phyloP scores from a whole-genome alignment of 2,888 invertebrate species.

The Ecdyonurus torrentis region DNA sequence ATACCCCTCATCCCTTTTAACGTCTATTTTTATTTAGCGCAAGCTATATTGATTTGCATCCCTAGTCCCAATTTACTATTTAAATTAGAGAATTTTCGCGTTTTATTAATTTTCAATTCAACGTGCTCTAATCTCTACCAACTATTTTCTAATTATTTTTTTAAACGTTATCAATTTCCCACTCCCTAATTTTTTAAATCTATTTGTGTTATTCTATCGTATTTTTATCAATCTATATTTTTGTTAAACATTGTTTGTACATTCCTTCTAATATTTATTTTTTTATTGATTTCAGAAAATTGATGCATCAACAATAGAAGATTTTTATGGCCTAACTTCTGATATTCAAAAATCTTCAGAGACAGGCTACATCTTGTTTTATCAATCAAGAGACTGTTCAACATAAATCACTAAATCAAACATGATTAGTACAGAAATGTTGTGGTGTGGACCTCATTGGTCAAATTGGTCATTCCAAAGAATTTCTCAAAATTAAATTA shows the following conservation, averaged over 20 bases:
- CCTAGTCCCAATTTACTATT: no score
- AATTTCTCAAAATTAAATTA: not conserved
- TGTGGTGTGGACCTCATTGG: no score
- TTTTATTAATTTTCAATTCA: no score
- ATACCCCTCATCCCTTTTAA: no score
- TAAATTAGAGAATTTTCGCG: no score
- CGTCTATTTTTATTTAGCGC: no score
- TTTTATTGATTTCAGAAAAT: slow-evolving; percentile 89
- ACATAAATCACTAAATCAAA: slow-evolving; percentile 8
- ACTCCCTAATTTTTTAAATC: no score
- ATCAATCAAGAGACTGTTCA: slow-evolving; percentile 71
- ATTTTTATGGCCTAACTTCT: slow-evolving; percentile 97
- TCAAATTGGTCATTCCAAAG: not conserved
- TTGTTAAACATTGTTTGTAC: not conserved
- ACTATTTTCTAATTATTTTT: no score
- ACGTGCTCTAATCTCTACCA: no score
- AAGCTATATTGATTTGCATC: no score
- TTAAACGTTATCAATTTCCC: no score
- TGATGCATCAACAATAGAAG: slow-evolving; percentile 96
- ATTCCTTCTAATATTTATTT: not conserved
- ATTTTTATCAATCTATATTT: not conserved
- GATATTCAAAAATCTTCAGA: slow-evolving; percentile 99
- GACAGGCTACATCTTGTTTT: slow-evolving; percentile 98
- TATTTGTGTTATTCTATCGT: not conserved
- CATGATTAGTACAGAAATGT: not conserved